Percentiles rank a stretch among this genome's conserved stretches.
phyloP scores from a whole-genome alignment of 2,888 invertebrate species.

The Phaonia tiefii region DNA sequence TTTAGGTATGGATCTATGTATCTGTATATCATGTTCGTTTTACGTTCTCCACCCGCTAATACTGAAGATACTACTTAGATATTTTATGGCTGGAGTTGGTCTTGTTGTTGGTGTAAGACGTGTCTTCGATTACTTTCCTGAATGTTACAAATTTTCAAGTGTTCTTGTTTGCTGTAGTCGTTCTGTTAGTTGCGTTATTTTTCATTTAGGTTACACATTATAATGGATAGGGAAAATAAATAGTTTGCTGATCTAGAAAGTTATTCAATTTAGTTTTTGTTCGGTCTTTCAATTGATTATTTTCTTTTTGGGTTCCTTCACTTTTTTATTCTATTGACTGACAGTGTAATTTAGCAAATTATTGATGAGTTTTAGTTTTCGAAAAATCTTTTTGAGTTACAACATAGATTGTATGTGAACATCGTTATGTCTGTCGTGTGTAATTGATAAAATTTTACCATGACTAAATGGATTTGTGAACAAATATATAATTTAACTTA shows the following conservation, averaged over 20 bases:
- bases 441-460: too few species aligned
- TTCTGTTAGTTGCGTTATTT: conserved; percentile 23
- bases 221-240: conserved; percentile 5
- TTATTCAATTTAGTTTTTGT: conserved; percentile 50
- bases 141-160: conserved; percentile 17
- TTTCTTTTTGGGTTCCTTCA: too few species aligned
- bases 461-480: too few species aligned
- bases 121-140: conserved; percentile 44
- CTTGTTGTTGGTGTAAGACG: conserved; percentile 21
- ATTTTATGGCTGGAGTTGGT: background rate
- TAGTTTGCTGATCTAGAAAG: conserved; percentile 29
- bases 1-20: conserved; percentile 21
- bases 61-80: conserved; percentile 5
- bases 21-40: background rate
- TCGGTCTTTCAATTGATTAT: background rate
- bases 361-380: conserved; percentile 26
- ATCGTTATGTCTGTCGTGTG: too few species aligned
- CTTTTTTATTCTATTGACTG: conserved; percentile 40
- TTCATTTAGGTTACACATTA: conserved; percentile 40
- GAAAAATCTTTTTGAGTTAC: conserved; percentile 3
- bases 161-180: conserved; percentile 21
- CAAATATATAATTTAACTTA: too few species aligned
- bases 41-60: background rate
- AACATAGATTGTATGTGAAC: too few species aligned
- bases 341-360: conserved; percentile 26